Percentiles rank a stretch among this genome's conserved stretches.
These are phyloP conservation scores for Chaetura pelagica DNA, from an alignment of 2,113 vertebrate genomes.

Conservation along the genomic window DNA sequence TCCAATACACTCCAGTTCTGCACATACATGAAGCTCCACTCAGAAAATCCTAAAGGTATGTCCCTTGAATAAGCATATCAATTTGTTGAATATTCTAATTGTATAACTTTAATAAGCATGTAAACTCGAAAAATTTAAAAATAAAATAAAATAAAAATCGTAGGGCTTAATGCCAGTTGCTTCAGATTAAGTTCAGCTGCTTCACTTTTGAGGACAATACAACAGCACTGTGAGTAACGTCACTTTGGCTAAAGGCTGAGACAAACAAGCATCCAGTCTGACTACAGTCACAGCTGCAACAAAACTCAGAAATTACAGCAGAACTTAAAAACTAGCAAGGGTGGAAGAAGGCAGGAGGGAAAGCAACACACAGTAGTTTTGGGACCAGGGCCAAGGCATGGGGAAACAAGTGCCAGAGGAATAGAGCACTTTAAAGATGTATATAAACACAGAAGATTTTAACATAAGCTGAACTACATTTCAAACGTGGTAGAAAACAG, in stretches of 20 bases:
- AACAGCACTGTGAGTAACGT: slow-evolving; percentile 8
- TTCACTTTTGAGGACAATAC: slow-evolving; percentile 30
- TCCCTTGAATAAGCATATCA: background rate
- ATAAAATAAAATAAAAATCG: background rate
- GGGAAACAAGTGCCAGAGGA: background rate
- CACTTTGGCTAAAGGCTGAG: background rate
- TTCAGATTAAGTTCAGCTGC: slow-evolving; percentile 61
- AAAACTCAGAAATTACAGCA: background rate
- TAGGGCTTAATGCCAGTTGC: slow-evolving; percentile 10
- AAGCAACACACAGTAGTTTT: background rate
- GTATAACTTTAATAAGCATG: background rate
- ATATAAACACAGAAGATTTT: background rate
- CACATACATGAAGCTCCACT: background rate
- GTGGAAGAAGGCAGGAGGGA: background rate
- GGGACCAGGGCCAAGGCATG: background rate
- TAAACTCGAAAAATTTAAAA: background rate
- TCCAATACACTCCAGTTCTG: background rate
- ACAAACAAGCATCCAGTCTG: background rate
- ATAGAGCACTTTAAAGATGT: background rate
- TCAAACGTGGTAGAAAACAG: background rate
- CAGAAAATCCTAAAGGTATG: background rate
- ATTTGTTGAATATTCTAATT: background rate
- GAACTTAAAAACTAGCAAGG: background rate
- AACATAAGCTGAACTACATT: background rate
- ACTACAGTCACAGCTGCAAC: background rate